These are phyloP conservation scores for Agrochola circellaris DNA, from an alignment of 2,888 invertebrate species.

Conservation along the genomic window DNA sequence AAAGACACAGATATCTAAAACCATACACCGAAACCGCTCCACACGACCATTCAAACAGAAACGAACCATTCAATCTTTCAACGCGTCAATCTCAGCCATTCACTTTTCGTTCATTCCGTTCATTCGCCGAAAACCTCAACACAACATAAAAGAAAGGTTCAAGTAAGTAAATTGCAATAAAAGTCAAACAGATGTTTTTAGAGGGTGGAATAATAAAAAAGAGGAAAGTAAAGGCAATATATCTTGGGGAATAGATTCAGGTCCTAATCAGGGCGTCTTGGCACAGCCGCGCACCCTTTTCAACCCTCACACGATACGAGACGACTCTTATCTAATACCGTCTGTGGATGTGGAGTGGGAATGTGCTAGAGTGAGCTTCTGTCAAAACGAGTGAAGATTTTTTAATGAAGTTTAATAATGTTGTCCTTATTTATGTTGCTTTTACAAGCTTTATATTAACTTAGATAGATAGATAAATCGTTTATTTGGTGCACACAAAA, in stretches of 20 bases:
- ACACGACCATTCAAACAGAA: conserved; percentile 19
- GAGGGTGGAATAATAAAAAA: conserved; percentile 67
- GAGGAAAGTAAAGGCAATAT: conserved; percentile 68
- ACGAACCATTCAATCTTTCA: conserved; percentile 56
- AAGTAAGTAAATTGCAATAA: conserved; percentile 69
- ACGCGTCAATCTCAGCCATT: conserved; percentile 55
- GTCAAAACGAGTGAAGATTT: conserved; percentile 10
- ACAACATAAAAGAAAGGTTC: conserved; percentile 56
- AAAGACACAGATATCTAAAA: conserved; percentile 18
- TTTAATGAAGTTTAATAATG: not conserved
- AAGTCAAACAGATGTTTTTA: conserved; percentile 70
- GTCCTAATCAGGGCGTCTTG: conserved; percentile 69
- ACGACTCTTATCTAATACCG: conserved; percentile 62
- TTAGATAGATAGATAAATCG: too few relatives aligned
- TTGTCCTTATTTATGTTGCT: not conserved
- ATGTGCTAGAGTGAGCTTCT: conserved; percentile 36
- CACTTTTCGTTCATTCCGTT: conserved; percentile 48
- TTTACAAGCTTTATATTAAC: not conserved
- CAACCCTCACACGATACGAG: conserved; percentile 68
- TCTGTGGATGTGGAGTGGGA: conserved; percentile 33
- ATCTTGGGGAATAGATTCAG: conserved; percentile 71
- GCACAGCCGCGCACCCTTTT: conserved; percentile 68
- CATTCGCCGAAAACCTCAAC: conserved; percentile 59
- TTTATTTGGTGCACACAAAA: too few relatives aligned
- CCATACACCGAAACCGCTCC: conserved; percentile 21